These are phyloP conservation scores for Trididemnum nubilum DNA, from an alignment of 23 tunicate genomes.

Conservation along the genomic window DNA sequence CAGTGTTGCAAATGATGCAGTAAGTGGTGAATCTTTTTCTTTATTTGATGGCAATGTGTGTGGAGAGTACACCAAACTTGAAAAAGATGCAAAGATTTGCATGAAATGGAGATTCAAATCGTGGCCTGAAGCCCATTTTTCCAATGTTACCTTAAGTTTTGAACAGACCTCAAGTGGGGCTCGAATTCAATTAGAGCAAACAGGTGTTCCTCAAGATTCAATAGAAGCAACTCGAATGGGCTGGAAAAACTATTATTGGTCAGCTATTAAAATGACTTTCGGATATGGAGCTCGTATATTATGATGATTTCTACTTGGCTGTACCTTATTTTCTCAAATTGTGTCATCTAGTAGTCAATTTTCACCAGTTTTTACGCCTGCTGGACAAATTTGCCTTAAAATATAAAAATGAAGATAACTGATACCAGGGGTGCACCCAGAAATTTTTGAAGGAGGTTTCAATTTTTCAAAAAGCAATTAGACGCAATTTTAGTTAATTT, in stretches of 20 bases:
- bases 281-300: conserved; percentile 86
- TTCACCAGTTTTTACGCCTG: no score
- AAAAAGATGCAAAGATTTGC: conserved; percentile 49
- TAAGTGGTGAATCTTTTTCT: conserved; percentile 42
- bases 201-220: conserved; percentile 83
- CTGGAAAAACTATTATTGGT: conserved; percentile 97
- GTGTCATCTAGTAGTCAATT: no score
- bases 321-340: no score
- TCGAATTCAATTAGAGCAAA: conserved; percentile 78
- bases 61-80: conserved; percentile 69
- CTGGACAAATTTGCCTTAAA: no score
- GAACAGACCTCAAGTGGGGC: conserved; percentile 73
- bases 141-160: conserved; percentile 63
- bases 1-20: conserved; percentile 49
- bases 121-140: conserved; percentile 95
- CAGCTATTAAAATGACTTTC: conserved; percentile 89
- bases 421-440: no score
- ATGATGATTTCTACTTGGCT: no score
- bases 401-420: no score
- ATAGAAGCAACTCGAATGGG: conserved; percentile 88
- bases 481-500: no score
- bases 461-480: no score
- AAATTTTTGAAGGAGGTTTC: no score
- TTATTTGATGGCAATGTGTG: conserved; percentile 80
- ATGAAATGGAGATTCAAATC: conserved; percentile 89